Percentiles rank a stretch among this genome's conserved stretches.
Evolutionary conservation across 2,113 vertebrate genomes (phyloP).

Genomic region (Oncorhynchus nerka): DNA sequence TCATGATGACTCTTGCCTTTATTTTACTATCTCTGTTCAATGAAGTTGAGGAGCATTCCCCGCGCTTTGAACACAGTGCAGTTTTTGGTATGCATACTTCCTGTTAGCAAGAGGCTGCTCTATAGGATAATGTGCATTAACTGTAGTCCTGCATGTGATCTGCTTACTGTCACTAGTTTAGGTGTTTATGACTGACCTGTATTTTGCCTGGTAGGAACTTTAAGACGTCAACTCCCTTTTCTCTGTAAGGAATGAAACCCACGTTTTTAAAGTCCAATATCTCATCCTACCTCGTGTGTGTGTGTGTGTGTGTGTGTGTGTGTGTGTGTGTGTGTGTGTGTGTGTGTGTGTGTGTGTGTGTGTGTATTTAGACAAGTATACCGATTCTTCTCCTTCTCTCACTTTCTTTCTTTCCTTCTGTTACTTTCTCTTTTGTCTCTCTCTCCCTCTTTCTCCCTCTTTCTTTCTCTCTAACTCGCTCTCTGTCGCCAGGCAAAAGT

Average conservation of each 20-base stretch:
- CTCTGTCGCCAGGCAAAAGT: slow-evolving; percentile 84
- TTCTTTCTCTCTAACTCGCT: slow-evolving; percentile 32
- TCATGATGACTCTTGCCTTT: slow-evolving; percentile 42
- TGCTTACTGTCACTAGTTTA: slow-evolving; percentile 22
- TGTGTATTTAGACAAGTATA: slow-evolving; percentile 15
- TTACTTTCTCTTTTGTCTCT: slow-evolving; percentile 4
- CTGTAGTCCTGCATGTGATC: slow-evolving; percentile 56
- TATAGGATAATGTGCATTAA: slow-evolving; percentile 19
- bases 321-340: slow-evolving; percentile 30
- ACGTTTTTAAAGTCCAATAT: slow-evolving; percentile 22
- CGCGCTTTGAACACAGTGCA: slow-evolving; percentile 50
- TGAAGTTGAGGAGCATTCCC: slow-evolving; percentile 49
- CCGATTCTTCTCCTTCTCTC: slow-evolving; percentile 18
- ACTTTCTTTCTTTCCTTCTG: slow-evolving; percentile 1
- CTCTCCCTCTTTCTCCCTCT: not conserved
- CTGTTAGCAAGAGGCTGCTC: slow-evolving; percentile 23
- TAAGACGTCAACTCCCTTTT: not conserved
- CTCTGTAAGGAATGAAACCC: slow-evolving; percentile 19
- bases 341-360: slow-evolving; percentile 29
- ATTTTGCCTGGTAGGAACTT: not conserved
- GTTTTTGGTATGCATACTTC: slow-evolving; percentile 46
- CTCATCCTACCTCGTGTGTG: slow-evolving; percentile 19
- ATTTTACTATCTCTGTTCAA: slow-evolving; percentile 41
- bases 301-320: slow-evolving; percentile 29
- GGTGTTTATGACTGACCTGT: slow-evolving; percentile 17